These are phyloP conservation scores for Pachyrhynchus sulphureomaculatus DNA, from an alignment of 1,140 invertebrate species.

Conservation along the genomic window DNA sequence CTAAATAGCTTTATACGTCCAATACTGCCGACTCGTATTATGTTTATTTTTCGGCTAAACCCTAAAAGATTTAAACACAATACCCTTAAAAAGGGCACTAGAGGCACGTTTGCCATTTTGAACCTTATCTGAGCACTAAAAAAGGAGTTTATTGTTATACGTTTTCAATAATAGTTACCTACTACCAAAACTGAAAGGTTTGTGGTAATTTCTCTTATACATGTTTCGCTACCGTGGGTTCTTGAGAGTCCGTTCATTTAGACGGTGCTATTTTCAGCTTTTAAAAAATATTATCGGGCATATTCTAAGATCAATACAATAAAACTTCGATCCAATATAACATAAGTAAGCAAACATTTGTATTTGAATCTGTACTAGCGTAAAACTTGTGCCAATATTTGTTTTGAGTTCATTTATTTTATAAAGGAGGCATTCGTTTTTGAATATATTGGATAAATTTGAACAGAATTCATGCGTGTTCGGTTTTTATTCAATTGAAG, in stretches of 20 bases:
- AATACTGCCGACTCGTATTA: background rate
- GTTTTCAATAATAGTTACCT: conserved; percentile 36
- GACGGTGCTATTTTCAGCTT: background rate
- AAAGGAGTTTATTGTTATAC: background rate
- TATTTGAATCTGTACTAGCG: conserved; percentile 42
- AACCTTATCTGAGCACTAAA: background rate
- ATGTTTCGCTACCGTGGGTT: conserved; percentile 33
- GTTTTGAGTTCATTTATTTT: conserved; percentile 36
- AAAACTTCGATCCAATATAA: conserved; percentile 45
- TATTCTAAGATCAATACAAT: conserved; percentile 17
- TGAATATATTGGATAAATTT: conserved; percentile 30
- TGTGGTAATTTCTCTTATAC: conserved; percentile 40
- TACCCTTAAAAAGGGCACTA: conserved; percentile 2
- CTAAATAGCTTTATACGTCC: background rate
- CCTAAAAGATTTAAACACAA: conserved; percentile 16
- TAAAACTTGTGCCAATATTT: conserved; percentile 45
- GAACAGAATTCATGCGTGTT: conserved; percentile 16
- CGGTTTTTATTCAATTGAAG: conserved; percentile 9
- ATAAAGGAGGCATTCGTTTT: conserved; percentile 26
- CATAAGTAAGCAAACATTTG: conserved; percentile 43
- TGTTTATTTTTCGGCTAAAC: conserved; percentile 7
- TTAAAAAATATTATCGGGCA: conserved; percentile 9
- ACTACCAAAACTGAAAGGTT: conserved; percentile 44
- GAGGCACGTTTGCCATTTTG: conserved; percentile 6
- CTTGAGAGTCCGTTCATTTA: background rate